Percentiles rank a stretch among this genome's conserved stretches.
phyloP scores from a whole-genome alignment of 2,888 invertebrate species.

The Himalopsyche kuldschensis region DNA sequence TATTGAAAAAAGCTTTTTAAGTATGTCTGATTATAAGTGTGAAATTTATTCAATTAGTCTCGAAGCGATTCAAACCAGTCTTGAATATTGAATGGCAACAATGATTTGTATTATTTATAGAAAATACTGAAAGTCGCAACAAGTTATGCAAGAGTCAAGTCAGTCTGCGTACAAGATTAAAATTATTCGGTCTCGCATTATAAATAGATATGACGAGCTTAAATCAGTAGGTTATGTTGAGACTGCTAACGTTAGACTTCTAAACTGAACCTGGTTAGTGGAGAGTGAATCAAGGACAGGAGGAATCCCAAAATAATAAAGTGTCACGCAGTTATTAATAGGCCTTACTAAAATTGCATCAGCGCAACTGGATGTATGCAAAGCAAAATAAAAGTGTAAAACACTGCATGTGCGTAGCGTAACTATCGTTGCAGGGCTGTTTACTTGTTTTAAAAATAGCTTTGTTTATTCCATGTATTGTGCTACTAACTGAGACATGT shows the following conservation, averaged over 20 bases:
- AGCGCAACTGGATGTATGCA: neutral
- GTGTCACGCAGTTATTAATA: slow-evolving; percentile 11
- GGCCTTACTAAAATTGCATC: neutral
- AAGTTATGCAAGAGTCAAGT: neutral
- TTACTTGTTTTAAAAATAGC: no score
- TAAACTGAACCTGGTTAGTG: neutral
- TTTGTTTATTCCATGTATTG: no score
- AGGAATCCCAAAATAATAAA: neutral
- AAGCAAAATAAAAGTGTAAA: neutral
- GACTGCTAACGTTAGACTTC: neutral
- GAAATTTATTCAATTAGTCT: no score
- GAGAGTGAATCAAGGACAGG: slow-evolving; percentile 5
- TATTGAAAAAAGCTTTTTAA: no score
- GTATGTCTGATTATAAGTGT: no score
- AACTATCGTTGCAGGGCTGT: no score
- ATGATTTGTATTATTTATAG: no score
- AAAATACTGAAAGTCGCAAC: neutral
- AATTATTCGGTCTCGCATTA: neutral
- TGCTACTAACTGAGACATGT: no score
- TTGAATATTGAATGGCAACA: no score
- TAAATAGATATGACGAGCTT: neutral
- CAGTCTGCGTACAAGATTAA: neutral
- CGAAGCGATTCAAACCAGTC: no score
- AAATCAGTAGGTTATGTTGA: neutral
- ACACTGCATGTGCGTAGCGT: no score